phyloP scores from a whole-genome alignment of 2,888 invertebrate genomes.

The Tyria jacobaeae region DNA sequence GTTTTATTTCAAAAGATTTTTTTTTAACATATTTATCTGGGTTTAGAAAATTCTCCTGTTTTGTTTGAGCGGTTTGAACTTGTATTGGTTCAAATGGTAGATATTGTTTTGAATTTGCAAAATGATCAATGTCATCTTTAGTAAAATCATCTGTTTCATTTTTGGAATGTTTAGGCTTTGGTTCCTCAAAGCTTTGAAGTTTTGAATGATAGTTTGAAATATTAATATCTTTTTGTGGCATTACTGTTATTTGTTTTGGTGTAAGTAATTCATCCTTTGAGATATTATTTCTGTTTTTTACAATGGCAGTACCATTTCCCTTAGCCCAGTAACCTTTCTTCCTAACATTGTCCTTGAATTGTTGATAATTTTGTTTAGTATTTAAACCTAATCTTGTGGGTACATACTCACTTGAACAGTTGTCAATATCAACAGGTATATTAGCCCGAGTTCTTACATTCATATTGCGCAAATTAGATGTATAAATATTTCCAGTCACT shows the following conservation, averaged over 20 bases:
- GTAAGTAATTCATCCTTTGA: slow-evolving; percentile 39
- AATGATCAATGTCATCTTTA: slow-evolving; percentile 60
- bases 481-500: slow-evolving; percentile 77
- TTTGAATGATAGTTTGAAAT: slow-evolving; percentile 16
- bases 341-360: slow-evolving; percentile 79
- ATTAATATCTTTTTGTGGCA: slow-evolving; percentile 22
- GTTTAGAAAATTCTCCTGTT: background rate
- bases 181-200: slow-evolving; percentile 14
- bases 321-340: slow-evolving; percentile 82
- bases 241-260: slow-evolving; percentile 21
- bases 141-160: slow-evolving; percentile 56
- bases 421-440: slow-evolving; percentile 63
- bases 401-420: slow-evolving; percentile 79
- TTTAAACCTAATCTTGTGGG: slow-evolving; percentile 77
- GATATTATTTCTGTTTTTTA: slow-evolving; percentile 51
- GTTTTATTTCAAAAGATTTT: too few species aligned
- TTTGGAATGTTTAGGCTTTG: slow-evolving; percentile 16
- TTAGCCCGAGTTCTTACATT: slow-evolving; percentile 59
- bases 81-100: slow-evolving; percentile 56
- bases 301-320: slow-evolving; percentile 69
- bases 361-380: slow-evolving; percentile 80
- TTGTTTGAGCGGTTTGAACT: background rate
- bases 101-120: slow-evolving; percentile 52
- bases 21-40: too few species aligned
- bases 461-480: slow-evolving; percentile 74